These are phyloP conservation scores for Bufo gargarizans DNA, from an alignment of 2,113 vertebrate genomes.

Conservation along the genomic window DNA sequence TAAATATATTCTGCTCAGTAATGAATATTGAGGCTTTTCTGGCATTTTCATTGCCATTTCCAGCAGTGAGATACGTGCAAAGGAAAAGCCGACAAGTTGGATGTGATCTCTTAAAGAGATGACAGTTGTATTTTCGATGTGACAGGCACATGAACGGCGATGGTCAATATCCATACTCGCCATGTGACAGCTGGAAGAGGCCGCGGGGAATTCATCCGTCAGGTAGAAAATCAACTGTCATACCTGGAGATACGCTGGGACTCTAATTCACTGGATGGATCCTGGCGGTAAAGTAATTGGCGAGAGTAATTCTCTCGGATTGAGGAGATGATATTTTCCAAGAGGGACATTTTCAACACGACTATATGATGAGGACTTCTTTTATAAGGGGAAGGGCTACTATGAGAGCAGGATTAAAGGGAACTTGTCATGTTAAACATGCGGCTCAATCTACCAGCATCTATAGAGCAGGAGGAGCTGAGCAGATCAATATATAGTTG, in stretches of 20 bases:
- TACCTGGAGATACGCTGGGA: slow-evolving; percentile 11
- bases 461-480: too few relatives aligned
- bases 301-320: slow-evolving; percentile 6
- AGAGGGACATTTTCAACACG: not conserved
- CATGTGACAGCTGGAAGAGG: slow-evolving; percentile 42
- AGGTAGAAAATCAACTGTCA: slow-evolving; percentile 51
- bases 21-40: too few relatives aligned
- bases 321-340: not conserved
- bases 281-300: slow-evolving; percentile 16
- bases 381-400: too few relatives aligned
- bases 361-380: not conserved
- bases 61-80: not conserved
- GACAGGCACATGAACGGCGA: slow-evolving; percentile 35
- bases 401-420: too few relatives aligned
- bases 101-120: slow-evolving; percentile 36
- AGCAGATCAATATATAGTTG: too few relatives aligned
- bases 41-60: not conserved
- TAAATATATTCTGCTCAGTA: not conserved
- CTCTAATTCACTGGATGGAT: slow-evolving; percentile 36
- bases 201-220: slow-evolving; percentile 44
- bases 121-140: slow-evolving; percentile 39
- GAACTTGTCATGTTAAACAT: too few relatives aligned
- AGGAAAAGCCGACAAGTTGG: not conserved
- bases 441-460: too few relatives aligned
- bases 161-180: slow-evolving; percentile 38